Conservation (phyloP, 2,797 vertebrate species). For the Aeoliscus strigatus region DNA sequence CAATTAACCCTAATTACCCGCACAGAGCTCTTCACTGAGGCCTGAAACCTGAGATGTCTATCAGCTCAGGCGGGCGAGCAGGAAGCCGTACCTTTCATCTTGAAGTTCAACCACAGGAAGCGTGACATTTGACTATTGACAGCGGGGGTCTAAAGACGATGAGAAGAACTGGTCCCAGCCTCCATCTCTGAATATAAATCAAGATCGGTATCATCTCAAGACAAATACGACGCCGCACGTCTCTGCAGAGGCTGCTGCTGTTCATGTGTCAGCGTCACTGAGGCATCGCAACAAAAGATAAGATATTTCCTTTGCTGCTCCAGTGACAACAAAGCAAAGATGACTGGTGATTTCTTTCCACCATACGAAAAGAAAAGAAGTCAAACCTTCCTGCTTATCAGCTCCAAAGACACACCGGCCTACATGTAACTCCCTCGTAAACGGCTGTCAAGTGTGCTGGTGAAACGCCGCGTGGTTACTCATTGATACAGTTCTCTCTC, state of each 20-base stretch:
- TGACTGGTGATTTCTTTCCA: constrained; percentile 21
- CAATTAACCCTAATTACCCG: constrained; percentile 79
- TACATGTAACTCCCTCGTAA: constrained; percentile 52
- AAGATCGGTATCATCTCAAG: too few relatives aligned
- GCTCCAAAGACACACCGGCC: constrained; percentile 30
- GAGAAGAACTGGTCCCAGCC: constrained; percentile 13
- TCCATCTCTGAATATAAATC: background rate
- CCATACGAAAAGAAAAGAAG: constrained; percentile 33
- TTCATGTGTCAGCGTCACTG: constrained; percentile 5
- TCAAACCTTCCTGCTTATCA: constrained; percentile 45
- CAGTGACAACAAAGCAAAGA: constrained; percentile 13
- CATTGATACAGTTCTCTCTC: constrained; percentile 60
- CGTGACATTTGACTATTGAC: constrained; percentile 54
- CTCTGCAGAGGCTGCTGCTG: too few relatives aligned
- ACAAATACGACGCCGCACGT: too few relatives aligned
- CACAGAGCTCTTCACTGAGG: constrained; percentile 63
- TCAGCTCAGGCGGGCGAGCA: constrained; percentile 46
- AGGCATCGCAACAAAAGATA: constrained; percentile 33
- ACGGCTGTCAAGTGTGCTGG: constrained; percentile 64
- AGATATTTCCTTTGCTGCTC: constrained; percentile 25
- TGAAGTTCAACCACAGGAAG: constrained; percentile 72
- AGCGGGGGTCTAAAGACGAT: constrained; percentile 41
- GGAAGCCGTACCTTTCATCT: constrained; percentile 64
- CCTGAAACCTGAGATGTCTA: constrained; percentile 72
- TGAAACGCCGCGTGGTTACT: constrained; percentile 70